Base-by-base conservation (phyloP, 2,113 vertebrate species). In the Phalacrocorax pelagicus region DNA sequence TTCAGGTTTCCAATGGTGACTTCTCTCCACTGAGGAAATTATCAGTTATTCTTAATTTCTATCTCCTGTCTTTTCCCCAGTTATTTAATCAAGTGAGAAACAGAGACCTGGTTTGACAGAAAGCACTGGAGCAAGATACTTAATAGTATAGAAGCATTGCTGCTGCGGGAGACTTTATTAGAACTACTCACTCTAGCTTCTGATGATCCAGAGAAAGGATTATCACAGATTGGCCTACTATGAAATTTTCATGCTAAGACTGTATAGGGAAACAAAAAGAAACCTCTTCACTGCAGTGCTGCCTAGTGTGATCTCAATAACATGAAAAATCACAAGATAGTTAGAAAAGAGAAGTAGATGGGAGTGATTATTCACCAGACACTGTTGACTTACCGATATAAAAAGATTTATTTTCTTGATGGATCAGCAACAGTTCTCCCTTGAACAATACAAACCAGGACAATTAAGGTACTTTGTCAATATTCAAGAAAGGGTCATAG, bases 191-290 rank as follows among this genome's bases (percentile, higher is more conserved):
- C 15, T 7, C 23, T 77, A 36, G 34, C 14, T 88, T 69, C 58
- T 52, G 13, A 52, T 83, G 62, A 38, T 71, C 17, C 47, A 59
- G n/a, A 59, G 32, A 55, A 63, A 79, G 6, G 47, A 63, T 82
- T 81, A 71, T 59, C 86, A 27, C 22, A 91, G 24, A 51, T 51
- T 81, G 94, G 8, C 3, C 15, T 54, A 5, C 27, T 87, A 23
- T 12, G 9, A 87, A 44, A 16, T 66, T 54, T 69, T 81, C 6
- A 34, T 86, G 29, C 12, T 16, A 73, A 61, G 54, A 19, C 10
- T 0, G 0, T 66, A 32, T 23, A 70, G 7, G 1, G 19, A 71
- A 81, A 69, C 26, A 49, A 51, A 46, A 47, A 52, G 1, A 47
- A 93, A 44, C 46, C 1, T 86, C 19, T 83, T 77, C 12, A 65